Conservation (phyloP, 1,140 invertebrate species). For the Drosophila lacertosa region DNA sequence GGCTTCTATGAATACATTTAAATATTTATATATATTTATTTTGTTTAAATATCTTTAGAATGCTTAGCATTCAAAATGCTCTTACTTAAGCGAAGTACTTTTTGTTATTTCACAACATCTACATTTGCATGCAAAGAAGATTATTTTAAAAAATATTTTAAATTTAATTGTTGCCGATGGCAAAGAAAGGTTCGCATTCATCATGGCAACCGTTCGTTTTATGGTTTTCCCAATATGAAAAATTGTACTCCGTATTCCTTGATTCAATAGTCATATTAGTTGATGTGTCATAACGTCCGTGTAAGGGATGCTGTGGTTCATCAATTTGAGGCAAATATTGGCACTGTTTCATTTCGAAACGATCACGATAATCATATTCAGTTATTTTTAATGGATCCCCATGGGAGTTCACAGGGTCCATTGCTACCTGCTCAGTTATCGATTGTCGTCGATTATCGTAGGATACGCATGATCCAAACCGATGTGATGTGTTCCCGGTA, state of each 20-base stretch:
- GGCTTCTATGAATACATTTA: too few species aligned
- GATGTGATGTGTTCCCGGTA: too few species aligned
- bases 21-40: too few species aligned
- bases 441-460: too few species aligned
- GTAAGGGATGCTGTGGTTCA: background rate
- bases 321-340: background rate
- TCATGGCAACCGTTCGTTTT: background rate
- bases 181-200: background rate
- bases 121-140: background rate
- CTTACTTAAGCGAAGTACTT: background rate
- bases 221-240: background rate
- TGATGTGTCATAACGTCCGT: background rate
- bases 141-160: background rate
- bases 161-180: background rate
- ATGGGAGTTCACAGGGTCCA: too few species aligned
- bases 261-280: background rate
- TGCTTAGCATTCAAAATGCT: too few species aligned
- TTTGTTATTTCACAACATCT: background rate
- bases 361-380: background rate
- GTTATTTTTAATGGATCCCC: too few species aligned
- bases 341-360: background rate
- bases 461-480: too few species aligned
- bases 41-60: too few species aligned
- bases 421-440: too few species aligned
- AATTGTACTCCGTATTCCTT: background rate